These are phyloP conservation scores for Cantharis rustica DNA, from an alignment of 2,888 invertebrate genomes.

Conservation along the genomic window DNA sequence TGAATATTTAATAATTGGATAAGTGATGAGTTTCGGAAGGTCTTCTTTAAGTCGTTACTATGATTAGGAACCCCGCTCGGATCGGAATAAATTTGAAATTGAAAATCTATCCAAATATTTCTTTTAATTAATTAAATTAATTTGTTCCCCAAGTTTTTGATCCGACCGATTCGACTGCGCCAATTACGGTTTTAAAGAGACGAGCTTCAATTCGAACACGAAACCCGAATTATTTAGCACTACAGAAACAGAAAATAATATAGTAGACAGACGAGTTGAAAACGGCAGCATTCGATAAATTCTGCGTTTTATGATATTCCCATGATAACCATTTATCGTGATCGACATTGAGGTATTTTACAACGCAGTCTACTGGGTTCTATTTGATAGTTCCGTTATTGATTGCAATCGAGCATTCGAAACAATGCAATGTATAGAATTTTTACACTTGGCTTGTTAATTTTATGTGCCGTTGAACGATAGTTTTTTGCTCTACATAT, in stretches of 20 bases:
- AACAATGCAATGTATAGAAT: neutral
- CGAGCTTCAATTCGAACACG: neutral
- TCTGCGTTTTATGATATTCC: neutral
- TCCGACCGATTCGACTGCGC: neutral
- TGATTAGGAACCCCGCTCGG: neutral
- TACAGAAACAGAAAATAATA: neutral
- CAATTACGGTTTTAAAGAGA: neutral
- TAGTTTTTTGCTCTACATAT: neutral
- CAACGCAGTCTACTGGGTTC: neutral
- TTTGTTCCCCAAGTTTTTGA: neutral
- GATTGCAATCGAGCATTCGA: neutral
- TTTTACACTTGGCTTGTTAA: neutral
- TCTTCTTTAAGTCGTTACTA: neutral
- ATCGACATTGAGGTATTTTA: conserved; percentile 2
- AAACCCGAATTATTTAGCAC: neutral
- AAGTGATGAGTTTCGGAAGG: neutral
- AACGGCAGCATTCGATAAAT: neutral
- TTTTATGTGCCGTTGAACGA: neutral
- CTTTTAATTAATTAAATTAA: neutral
- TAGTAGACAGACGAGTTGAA: neutral
- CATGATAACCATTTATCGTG: neutral
- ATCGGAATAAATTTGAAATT: neutral
- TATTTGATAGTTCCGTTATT: conserved; percentile 1
- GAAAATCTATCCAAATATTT: neutral
- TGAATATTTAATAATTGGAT: neutral